Base-by-base conservation (phyloP, 2,797 vertebrate genomes). In the Peromyscus eremicus region DNA sequence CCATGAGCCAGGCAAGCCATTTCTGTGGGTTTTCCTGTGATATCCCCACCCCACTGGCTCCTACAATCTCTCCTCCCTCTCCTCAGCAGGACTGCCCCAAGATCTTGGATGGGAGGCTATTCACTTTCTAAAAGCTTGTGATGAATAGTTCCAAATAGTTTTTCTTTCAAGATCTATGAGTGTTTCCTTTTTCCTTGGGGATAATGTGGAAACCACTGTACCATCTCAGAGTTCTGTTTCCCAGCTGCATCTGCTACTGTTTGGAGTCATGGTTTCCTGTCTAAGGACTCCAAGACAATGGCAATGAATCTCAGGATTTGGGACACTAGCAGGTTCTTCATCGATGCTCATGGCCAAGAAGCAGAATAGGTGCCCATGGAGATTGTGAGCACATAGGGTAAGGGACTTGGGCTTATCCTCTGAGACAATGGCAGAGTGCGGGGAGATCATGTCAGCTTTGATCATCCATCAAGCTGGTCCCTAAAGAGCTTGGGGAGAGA, bases 151-250 rank as follows among this genome's bases (percentile, higher is more conserved):
- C 12, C 80, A 93, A 27, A 70, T 29, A 68, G 27, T 81, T 94
- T 94, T 95, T 81, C 68, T 93, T 96, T 96, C 68, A 49, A 81
- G 75, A 75, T 95, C 93, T 92, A 4, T 27, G 49, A 21, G 1
- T 88, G 66, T 43, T 81, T 80, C 85, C 93, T 89, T 62, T 40
- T 96, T 46, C 49, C 73, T 32, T 57, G 0, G 0, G 2, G 60
- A 40, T 52, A 40, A 49, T 0, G 34, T 0, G 5, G 16, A 43
- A 62, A n/a, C 32, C 19, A 11, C 1, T 2, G 13, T 27, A 60
- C 32, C 32, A 71, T 49, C 60, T 46, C 64, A n/a, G 46, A 94
- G 55, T 13, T 34, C 8, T 70, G 43, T 2, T 0, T 91, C 40
- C 52, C 57, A 60, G 21, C 19, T 29, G 17, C 13, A 29, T 71